These are phyloP conservation scores for Diglossa cyanea DNA, from an alignment of 2,797 vertebrate genomes.

Conservation along the genomic window DNA sequence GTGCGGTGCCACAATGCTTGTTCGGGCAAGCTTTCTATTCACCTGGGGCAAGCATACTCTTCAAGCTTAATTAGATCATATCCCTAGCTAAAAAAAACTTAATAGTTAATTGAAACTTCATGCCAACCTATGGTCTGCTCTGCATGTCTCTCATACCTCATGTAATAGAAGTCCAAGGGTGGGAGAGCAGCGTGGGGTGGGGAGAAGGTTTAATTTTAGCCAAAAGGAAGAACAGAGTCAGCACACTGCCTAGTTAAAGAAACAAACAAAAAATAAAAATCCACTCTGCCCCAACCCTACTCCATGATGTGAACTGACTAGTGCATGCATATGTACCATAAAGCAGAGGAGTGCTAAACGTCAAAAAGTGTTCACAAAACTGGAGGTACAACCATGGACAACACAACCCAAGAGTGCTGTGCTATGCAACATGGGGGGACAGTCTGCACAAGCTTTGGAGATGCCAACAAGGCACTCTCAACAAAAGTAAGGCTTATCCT, in stretches of 20 bases:
- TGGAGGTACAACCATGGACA: not conserved
- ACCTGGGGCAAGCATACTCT: not conserved
- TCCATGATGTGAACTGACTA: not conserved
- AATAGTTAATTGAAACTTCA: not conserved
- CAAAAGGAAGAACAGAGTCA: not conserved
- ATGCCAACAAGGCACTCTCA: not conserved
- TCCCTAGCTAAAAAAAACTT: not conserved
- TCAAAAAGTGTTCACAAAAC: not conserved
- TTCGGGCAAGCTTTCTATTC: not conserved
- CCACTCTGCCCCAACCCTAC: not conserved
- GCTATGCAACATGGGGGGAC: rapidly evolving
- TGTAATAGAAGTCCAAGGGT: not conserved
- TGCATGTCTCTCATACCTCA: not conserved
- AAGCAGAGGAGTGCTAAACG: not conserved
- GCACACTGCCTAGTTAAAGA: not conserved
- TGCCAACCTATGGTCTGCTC: not conserved
- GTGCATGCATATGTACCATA: not conserved
- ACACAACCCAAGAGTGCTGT: not conserved
- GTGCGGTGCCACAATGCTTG: not conserved
- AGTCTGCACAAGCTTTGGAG: not conserved
- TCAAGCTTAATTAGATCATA: conserved; percentile 11
- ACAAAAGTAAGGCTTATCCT: not conserved
- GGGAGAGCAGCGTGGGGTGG: not conserved
- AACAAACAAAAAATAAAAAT: not conserved
- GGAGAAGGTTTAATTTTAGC: conserved; percentile 21